Evolutionary conservation across 2,888 invertebrate species (phyloP).

Genomic region (Quadroppia sp.): DNA sequence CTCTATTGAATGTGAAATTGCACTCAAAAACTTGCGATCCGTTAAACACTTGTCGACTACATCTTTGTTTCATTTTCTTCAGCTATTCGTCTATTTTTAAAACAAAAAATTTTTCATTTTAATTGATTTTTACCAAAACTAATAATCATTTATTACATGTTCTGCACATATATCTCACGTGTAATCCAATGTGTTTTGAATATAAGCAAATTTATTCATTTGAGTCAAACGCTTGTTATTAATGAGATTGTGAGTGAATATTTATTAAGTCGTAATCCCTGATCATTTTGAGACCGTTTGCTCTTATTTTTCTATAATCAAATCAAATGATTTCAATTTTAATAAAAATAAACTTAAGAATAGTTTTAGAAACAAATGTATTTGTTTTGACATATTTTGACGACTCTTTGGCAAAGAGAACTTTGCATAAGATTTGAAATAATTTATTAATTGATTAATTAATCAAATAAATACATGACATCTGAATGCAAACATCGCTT

Average conservation of each 20-base stretch:
- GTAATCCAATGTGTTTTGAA: slow-evolving; percentile 16
- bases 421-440: slow-evolving; percentile 2
- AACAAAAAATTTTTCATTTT: slow-evolving; percentile 13
- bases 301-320: neutral
- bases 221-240: slow-evolving; percentile 14
- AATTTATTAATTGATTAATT: slow-evolving; percentile 8
- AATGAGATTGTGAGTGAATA: slow-evolving; percentile 26
- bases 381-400: slow-evolving; percentile 12
- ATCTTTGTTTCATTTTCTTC: slow-evolving; percentile 4
- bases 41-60: slow-evolving; percentile 1
- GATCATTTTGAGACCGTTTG: slow-evolving; percentile 1
- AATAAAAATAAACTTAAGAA: neutral
- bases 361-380: neutral
- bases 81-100: neutral
- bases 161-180: neutral
- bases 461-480: slow-evolving; percentile 20
- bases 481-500: neutral
- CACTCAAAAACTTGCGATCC: neutral
- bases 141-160: slow-evolving; percentile 6
- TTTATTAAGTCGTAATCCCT: slow-evolving; percentile 19
- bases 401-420: neutral
- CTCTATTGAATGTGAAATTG: neutral
- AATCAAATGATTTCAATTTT: neutral
- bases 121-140: slow-evolving; percentile 33
- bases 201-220: slow-evolving; percentile 16